These are phyloP conservation scores for Esox niger DNA, from an alignment of 2,113 vertebrate species.

Conservation along the genomic window DNA sequence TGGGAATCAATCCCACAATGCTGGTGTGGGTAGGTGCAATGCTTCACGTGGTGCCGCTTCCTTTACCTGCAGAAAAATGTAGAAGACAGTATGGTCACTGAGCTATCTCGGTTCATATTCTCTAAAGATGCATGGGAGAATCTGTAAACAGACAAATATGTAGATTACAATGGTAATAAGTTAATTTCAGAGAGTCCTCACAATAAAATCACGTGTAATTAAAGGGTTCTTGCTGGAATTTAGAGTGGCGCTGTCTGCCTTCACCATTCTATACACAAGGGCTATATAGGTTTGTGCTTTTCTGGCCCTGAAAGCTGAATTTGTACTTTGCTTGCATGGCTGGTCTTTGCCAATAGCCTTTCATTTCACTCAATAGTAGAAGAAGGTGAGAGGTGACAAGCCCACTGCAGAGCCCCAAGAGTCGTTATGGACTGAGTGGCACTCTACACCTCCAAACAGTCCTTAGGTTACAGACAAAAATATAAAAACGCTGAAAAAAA, in stretches of 20 bases:
- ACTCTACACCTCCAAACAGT: conserved; percentile 17
- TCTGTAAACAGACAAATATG: not conserved
- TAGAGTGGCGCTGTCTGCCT: not conserved
- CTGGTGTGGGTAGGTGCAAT: too few species aligned
- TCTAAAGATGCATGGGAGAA: not conserved
- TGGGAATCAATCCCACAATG: too few species aligned
- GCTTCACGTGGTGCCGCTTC: not conserved
- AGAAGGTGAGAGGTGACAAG: conserved; percentile 3
- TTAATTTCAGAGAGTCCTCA: not conserved
- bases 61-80: not conserved
- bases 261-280: not conserved
- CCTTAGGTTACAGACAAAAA: conserved; percentile 31
- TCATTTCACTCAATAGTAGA: conserved; percentile 5
- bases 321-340: conserved; percentile 4
- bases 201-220: not conserved
- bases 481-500: conserved; percentile 19
- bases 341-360: conserved; percentile 11
- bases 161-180: not conserved
- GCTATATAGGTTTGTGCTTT: not conserved
- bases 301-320: conserved; percentile 3
- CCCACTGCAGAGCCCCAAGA: conserved; percentile 5
- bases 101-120: not conserved
- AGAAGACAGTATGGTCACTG: not conserved
- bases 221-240: too few species aligned
- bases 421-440: conserved; percentile 1